Conservation (phyloP, 2,113 vertebrate genomes). For the Poeciliopsis prolifica region DNA sequence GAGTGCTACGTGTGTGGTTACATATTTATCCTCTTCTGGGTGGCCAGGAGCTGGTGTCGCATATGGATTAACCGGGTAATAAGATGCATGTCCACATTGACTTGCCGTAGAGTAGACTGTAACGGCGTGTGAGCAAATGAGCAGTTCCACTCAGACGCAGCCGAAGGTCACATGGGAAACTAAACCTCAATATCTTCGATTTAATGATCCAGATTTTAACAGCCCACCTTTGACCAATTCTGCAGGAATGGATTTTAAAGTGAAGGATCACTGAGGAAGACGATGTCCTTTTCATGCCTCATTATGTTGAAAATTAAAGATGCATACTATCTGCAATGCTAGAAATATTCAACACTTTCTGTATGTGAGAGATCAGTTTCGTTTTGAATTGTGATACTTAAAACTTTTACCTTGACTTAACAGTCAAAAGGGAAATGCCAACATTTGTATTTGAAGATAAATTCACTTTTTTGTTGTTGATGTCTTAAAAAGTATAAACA, state of each 20-base stretch:
- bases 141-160: background rate
- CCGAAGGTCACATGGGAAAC: background rate
- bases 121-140: background rate
- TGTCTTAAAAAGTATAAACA: background rate
- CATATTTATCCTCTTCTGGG: conserved; percentile 48
- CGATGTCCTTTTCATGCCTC: background rate
- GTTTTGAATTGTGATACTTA: background rate
- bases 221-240: background rate
- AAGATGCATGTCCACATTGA: conserved; percentile 37
- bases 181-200: background rate
- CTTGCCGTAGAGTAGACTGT: background rate
- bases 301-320: conserved; percentile 13
- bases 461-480: background rate
- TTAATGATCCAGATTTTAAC: background rate
- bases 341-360: background rate
- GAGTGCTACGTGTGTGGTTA: conserved; percentile 39
- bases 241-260: accelerated
- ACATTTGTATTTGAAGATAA: background rate
- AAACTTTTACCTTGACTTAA: background rate
- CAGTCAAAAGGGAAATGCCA: background rate
- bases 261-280: background rate
- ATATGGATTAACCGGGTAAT: conserved; percentile 58
- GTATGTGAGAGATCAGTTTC: background rate
- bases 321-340: background rate
- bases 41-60: conserved; percentile 47